phyloP scores from a whole-genome alignment of 2,113 vertebrate species.

The Proteles cristata region DNA sequence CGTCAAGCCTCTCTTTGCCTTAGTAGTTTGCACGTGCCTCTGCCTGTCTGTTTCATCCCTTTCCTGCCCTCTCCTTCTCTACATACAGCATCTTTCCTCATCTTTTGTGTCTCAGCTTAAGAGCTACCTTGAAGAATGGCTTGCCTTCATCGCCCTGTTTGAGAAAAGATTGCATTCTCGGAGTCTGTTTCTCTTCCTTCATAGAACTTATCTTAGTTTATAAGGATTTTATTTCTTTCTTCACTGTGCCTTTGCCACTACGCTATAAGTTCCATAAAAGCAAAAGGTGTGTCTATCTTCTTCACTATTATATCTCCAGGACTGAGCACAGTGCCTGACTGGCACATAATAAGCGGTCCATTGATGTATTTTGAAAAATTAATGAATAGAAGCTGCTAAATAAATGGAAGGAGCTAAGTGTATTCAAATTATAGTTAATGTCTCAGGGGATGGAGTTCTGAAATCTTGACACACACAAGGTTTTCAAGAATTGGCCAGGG shows the following conservation, averaged over 20 bases:
- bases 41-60: neutral
- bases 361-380: neutral
- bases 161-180: neutral
- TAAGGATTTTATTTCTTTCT: neutral
- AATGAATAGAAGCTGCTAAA: neutral
- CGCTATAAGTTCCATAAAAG: neutral
- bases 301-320: neutral
- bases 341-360: neutral
- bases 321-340: neutral
- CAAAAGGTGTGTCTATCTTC: neutral
- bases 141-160: neutral
- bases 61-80: too few species aligned
- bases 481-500: neutral
- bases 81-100: fast-evolving
- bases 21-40: neutral
- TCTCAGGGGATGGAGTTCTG: neutral
- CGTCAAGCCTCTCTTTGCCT: neutral
- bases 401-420: neutral
- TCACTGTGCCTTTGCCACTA: neutral
- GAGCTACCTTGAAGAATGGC: neutral
- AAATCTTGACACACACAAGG: neutral
- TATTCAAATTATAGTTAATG: neutral
- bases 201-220: neutral
- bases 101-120: neutral
- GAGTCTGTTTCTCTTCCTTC: neutral